phyloP scores from a whole-genome alignment of 2,113 vertebrate species.

The Osmerus mordax region DNA sequence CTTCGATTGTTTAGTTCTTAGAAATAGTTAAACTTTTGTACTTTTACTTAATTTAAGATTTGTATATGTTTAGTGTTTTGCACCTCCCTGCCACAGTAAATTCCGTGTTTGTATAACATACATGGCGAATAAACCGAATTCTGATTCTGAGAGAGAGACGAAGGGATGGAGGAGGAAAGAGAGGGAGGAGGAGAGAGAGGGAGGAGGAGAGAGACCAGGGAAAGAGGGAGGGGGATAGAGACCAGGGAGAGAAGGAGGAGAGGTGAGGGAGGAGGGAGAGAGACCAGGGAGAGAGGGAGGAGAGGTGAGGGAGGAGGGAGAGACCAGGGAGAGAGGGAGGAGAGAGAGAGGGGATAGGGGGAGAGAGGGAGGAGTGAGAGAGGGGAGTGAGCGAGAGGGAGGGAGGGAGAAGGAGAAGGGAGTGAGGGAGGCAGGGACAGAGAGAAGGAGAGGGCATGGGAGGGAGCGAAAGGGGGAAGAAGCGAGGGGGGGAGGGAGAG shows the following conservation, averaged over 20 bases:
- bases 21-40: too few species aligned
- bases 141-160: background rate
- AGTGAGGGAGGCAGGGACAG: constrained; percentile 5
- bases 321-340: background rate
- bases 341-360: constrained; percentile 1
- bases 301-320: background rate
- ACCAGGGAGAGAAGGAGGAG: background rate
- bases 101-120: too few species aligned
- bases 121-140: too few species aligned
- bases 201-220: background rate
- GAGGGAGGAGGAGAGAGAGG: background rate
- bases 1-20: too few species aligned
- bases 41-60: background rate
- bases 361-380: constrained; percentile 4
- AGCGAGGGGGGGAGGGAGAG: background rate
- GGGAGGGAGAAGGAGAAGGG: constrained; percentile 23
- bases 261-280: background rate
- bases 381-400: background rate
- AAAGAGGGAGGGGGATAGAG: background rate
- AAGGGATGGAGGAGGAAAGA: too few species aligned
- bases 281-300: background rate
- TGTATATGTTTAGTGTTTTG: too few species aligned
- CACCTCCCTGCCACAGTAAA: too few species aligned
- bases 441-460: background rate
- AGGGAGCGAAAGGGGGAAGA: background rate